phyloP scores from a whole-genome alignment of 2,113 vertebrate species.

The Aptenodytes forsteri region DNA sequence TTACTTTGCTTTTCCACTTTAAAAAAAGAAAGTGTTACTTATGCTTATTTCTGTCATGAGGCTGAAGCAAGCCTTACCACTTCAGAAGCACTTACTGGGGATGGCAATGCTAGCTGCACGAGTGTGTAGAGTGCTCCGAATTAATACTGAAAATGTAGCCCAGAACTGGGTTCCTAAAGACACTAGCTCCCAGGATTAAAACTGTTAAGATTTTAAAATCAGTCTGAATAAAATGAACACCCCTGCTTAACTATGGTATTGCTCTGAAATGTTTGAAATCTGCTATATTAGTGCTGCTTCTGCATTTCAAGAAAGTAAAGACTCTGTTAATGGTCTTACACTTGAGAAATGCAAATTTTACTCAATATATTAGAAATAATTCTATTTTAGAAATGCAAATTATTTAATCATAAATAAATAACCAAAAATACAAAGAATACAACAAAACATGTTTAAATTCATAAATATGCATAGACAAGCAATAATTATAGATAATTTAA shows the following conservation, averaged over 20 bases:
- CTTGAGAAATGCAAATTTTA: neutral
- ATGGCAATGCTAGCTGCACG: neutral
- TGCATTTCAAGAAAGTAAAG: neutral
- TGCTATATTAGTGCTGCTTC: neutral
- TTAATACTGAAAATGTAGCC: neutral
- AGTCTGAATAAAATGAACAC: neutral
- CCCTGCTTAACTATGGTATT: neutral
- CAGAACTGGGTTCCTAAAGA: neutral
- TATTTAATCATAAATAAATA: neutral
- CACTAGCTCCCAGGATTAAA: neutral
- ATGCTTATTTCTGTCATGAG: neutral
- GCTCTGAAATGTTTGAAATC: neutral
- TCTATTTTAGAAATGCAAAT: neutral
- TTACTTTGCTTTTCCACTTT: neutral
- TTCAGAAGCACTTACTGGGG: neutral
- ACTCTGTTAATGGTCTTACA: neutral
- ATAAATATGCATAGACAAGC: neutral
- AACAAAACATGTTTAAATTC: neutral
- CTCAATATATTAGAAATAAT: neutral
- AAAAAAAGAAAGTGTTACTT: neutral
- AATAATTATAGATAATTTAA: neutral
- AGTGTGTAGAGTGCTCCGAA: neutral
- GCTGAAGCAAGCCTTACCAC: neutral
- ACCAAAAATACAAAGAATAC: neutral
- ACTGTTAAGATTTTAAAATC: neutral